phyloP scores from a whole-genome alignment of 92 coral and sea anemone species.

The Pocillopora grandis region DNA sequence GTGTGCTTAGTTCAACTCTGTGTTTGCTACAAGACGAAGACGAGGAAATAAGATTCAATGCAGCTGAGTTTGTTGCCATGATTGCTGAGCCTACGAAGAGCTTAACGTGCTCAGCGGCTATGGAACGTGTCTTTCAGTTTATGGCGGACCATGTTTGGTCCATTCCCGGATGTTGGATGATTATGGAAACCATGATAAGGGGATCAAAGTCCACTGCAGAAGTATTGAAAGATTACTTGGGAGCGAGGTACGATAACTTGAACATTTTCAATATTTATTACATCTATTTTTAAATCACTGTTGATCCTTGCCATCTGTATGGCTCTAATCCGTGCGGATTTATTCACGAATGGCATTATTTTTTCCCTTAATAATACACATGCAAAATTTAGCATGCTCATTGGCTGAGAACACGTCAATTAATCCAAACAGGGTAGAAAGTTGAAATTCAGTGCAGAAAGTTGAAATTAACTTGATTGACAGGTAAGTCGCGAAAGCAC shows the following conservation, averaged over 20 bases:
- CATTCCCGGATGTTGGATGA: constrained; percentile 61
- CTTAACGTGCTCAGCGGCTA: constrained; percentile 60
- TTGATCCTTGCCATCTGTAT: too few species aligned
- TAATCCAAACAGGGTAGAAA: too few species aligned
- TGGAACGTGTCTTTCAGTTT: constrained; percentile 48
- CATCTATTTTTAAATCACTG: too few species aligned
- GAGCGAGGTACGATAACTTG: constrained; percentile 40
- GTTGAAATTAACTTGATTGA: too few species aligned
- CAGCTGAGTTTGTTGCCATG: constrained; percentile 60
- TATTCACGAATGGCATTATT: too few species aligned
- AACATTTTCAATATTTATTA: not conserved
- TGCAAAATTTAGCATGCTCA: too few species aligned
- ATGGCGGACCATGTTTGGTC: constrained; percentile 52
- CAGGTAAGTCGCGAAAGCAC: too few species aligned
- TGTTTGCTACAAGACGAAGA: constrained; percentile 73
- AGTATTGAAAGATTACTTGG: constrained; percentile 45
- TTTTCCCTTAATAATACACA: too few species aligned
- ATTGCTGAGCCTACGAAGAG: constrained; percentile 35
- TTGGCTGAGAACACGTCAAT: too few species aligned
- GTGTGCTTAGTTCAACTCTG: constrained; percentile 52
- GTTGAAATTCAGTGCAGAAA: too few species aligned
- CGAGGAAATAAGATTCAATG: constrained; percentile 62
- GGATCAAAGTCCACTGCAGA: constrained; percentile 39
- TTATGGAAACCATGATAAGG: constrained; percentile 58
- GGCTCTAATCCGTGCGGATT: too few species aligned